Evolutionary conservation across 2,113 vertebrate species (phyloP), one percentile per base, ranked within the genome.

Genomic region (Promerops cafer): DNA sequence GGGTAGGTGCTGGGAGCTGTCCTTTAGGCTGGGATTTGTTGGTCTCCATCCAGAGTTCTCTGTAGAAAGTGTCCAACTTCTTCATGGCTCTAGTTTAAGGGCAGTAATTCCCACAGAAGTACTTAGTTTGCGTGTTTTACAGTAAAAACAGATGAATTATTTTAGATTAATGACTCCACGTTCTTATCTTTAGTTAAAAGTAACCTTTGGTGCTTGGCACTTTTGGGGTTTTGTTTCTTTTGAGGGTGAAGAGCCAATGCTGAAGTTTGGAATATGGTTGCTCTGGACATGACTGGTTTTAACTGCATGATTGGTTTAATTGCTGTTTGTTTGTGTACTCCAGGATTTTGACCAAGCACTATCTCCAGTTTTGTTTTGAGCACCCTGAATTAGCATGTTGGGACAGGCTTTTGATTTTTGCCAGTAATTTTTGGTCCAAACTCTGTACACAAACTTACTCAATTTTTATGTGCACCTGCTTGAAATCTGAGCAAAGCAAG

Each of bases 381-480:
- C 5, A 7, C 35, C 17, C 33, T 63, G 35, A 57, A 65, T 44
- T 13, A 64, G 12, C 1, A 0, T 1, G 1, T 28, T 81, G 44
- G n/a, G 42, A 49, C 40, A 56, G 28, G 40, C 40, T 76, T 83
- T 82, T 83, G n/a, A 61, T 9, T 54, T 65, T 31, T 68, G 20
- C 54, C 8, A 10, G 37, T 77, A 8, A 5, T 12, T 89, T 49
- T 53, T 35, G 16, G 52, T 63, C 21, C 72, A 22, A 37, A 59
- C 19, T 83, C 70, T 49, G 11, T 39, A 22, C 23, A 10, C 26
- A 3, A 3, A 3, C 30, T 49, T 23, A 17, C 4, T 61, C 19
- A 16, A 3, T 27, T 78, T 74, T 77, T 37, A 11, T 2, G 3
- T 60, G 24, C 6, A 7, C 9, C 31, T 63, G 20, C 64, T 74